Evolutionary conservation across 1,140 invertebrate species (phyloP), one percentile per base, ranked within the genome.

Genomic region (Onthophagus taurus): DNA sequence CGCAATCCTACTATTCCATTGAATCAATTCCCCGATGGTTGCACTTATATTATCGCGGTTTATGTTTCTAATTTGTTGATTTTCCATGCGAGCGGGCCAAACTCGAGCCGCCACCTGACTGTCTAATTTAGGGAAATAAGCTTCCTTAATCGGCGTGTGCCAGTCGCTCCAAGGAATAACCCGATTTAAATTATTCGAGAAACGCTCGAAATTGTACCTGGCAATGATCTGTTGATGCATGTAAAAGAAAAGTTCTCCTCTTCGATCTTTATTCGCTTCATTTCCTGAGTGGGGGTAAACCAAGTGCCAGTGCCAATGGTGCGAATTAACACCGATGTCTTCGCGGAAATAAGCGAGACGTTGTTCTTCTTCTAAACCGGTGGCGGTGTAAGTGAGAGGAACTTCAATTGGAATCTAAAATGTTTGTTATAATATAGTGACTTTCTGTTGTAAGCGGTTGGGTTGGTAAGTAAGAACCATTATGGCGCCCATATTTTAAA

Each of bases 251-350:
- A 84, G 66, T 55, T 84, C 81, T 2, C 81, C 81, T 7, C 80
- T 67, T 12, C 81, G 61, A 62, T 84, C 78, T 59, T 80, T 80
- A 51, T 68, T 62, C 2, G 81, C 77, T 34, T 80, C 70, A 20
- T 58, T 53, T 0, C 72, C 71, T 37, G 77, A 72, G 54, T 77
- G 77, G 1, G 83, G 82, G 55, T 85, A 85, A 2, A 85, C 78
- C 31, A 85, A 64, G 64, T 86, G 83, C 83, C 76, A 83, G 63
- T 89, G 85, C 85, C 85, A 89, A 55, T 90, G 82, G 58, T 81
- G 78, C 2, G 81, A 68, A 61, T 83, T 84, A 53, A 83, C 69
- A 47, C 80, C 81, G 47, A 78, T 65, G 61, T 80, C 81, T 54
- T 84, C 81, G 13, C 81, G 72, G 72, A 81, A 84, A 61, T 84